Percentiles rank a stretch among this genome's conserved stretches.
phyloP scores from a whole-genome alignment of 2,797 vertebrate species.

The Acrossocheilus wenchowensis region DNA sequence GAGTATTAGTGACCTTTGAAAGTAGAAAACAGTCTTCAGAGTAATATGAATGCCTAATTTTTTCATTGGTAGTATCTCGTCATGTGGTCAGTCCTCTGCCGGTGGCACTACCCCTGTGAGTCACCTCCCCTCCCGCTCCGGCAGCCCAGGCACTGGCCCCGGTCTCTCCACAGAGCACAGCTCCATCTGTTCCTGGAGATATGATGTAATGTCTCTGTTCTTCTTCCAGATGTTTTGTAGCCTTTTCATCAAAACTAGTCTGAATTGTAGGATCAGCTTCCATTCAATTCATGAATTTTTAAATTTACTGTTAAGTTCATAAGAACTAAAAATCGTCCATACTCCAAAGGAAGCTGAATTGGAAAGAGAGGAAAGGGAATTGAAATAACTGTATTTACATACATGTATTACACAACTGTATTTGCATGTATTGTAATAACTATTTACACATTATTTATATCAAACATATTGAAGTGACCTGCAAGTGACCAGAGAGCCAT shows the following conservation, averaged over 20 bases:
- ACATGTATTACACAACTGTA: too few relatives aligned
- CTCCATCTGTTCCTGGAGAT: slow-evolving; percentile 85
- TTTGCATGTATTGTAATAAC: too few relatives aligned
- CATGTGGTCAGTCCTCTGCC: slow-evolving; percentile 65
- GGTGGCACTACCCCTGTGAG: slow-evolving; percentile 65
- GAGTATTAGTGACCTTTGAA: neutral
- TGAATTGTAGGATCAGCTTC: neutral
- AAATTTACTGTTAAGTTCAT: neutral
- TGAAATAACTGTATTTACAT: neutral
- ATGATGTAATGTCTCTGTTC: slow-evolving; percentile 77
- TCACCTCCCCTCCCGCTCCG: slow-evolving; percentile 74
- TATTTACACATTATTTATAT: neutral
- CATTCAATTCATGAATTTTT: neutral
- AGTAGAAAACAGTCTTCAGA: neutral
- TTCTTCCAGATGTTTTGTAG: neutral
- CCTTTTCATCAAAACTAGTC: neutral
- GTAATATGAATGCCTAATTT: neutral
- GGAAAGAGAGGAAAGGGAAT: neutral
- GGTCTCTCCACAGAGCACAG: slow-evolving; percentile 83
- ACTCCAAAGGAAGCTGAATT: neutral
- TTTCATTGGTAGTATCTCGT: slow-evolving; percentile 67
- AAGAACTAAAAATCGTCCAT: neutral
- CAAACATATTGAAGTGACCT: neutral
- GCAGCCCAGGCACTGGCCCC: slow-evolving; percentile 75
- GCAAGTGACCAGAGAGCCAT: neutral